These are phyloP conservation scores for Larimichthys polyactis DNA, from an alignment of 2,113 vertebrate species.

Conservation along the genomic window DNA sequence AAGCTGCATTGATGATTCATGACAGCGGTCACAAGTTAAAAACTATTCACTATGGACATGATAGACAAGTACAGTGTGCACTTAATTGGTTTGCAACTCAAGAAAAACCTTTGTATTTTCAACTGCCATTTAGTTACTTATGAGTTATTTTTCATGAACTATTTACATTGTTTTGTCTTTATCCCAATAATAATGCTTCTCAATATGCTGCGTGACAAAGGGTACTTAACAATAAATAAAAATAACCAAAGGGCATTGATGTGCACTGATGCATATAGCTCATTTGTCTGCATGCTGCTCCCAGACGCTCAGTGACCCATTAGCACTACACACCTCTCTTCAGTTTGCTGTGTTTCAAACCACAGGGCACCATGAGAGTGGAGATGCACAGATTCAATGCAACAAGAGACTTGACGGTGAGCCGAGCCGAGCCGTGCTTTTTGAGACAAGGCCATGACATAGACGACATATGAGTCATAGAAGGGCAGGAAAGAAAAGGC, in stretches of 20 bases:
- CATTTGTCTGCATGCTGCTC: constrained; percentile 38
- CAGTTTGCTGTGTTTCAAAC: constrained; percentile 29
- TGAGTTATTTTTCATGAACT: background rate
- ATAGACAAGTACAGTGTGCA: constrained; percentile 1
- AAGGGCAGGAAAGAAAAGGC: constrained; percentile 28
- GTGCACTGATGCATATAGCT: constrained; percentile 44
- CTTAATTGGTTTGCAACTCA: background rate
- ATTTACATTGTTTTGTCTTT: background rate
- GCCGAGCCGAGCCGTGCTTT: constrained; percentile 32
- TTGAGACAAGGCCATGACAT: constrained; percentile 32
- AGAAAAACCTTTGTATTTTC: background rate
- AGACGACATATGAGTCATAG: constrained; percentile 41
- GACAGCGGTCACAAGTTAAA: constrained; percentile 22
- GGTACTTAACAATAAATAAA: constrained; percentile 44
- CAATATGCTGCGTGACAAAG: constrained; percentile 11
- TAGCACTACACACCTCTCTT: constrained; percentile 40
- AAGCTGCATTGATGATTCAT: constrained; percentile 30
- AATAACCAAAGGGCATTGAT: constrained; percentile 24
- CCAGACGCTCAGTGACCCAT: constrained; percentile 50
- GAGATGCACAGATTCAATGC: constrained; percentile 10
- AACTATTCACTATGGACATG: background rate
- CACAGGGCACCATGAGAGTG: constrained; percentile 7
- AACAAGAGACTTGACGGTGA: constrained; percentile 41
- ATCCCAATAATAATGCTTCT: no score
- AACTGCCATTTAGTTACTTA: background rate